Percentiles rank a stretch among this genome's conserved stretches.
Evolutionary conservation across 2,797 vertebrate species (phyloP).

Genomic region (Zalophus californianus): DNA sequence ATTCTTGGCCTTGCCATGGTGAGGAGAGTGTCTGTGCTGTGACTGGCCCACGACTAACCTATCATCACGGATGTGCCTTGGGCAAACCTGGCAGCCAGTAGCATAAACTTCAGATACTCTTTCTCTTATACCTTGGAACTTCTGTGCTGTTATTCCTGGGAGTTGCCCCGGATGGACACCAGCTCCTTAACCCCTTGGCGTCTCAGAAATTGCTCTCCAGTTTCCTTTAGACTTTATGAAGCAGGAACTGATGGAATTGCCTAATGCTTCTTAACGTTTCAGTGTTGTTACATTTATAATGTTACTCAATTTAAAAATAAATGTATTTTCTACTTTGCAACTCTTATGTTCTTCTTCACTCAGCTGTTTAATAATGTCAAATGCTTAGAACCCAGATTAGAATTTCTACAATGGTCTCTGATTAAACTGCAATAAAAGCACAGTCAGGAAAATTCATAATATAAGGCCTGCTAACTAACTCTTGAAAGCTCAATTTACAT

Average conservation of each 20-base stretch:
- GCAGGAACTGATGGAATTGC: slow-evolving; percentile 22
- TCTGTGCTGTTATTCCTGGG: not conserved
- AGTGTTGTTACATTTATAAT: slow-evolving; percentile 73
- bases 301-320: slow-evolving; percentile 82
- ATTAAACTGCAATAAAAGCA: slow-evolving; percentile 79
- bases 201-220: slow-evolving; percentile 33
- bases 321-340: slow-evolving; percentile 76
- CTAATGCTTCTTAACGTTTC: slow-evolving; percentile 66
- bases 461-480: slow-evolving; percentile 75
- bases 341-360: slow-evolving; percentile 75
- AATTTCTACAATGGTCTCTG: slow-evolving; percentile 80
- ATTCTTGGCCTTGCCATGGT: not conserved
- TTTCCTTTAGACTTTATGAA: slow-evolving; percentile 44
- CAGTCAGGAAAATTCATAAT: slow-evolving; percentile 77
- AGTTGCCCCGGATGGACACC: not conserved
- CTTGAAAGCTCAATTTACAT: slow-evolving; percentile 71
- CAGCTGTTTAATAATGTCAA: slow-evolving; percentile 83
- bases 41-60: not conserved
- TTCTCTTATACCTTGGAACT: not conserved
- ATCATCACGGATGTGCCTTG: not conserved
- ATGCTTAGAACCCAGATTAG: slow-evolving; percentile 82
- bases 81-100: not conserved
- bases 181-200: not conserved
- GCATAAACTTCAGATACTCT: not conserved
- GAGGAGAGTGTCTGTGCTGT: not conserved